These are phyloP conservation scores for Gymnocheta viridis DNA, from an alignment of 2,888 invertebrate species.

Conservation along the genomic window DNA sequence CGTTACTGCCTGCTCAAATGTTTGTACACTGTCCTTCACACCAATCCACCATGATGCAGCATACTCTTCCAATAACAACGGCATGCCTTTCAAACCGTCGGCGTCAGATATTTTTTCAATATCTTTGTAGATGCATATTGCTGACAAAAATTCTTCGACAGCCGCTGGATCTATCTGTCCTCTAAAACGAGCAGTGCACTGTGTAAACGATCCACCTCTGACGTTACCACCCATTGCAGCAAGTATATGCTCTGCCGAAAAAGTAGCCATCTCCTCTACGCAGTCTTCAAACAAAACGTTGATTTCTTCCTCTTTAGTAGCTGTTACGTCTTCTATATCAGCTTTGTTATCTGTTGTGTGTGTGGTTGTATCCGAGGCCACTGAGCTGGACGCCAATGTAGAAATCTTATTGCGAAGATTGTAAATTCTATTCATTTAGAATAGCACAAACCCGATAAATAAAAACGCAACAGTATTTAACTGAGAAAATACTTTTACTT, in stretches of 20 bases:
- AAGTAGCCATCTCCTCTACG: background rate
- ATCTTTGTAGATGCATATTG: constrained; percentile 64
- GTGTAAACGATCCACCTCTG: constrained; percentile 49
- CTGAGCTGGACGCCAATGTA: constrained; percentile 42
- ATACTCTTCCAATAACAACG: constrained; percentile 59
- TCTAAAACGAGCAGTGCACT: constrained; percentile 56
- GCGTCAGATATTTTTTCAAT: constrained; percentile 50
- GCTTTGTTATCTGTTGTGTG: no score
- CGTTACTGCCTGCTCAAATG: constrained; percentile 31
- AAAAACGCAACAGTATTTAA: background rate
- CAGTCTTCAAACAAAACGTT: no score
- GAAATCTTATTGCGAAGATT: background rate
- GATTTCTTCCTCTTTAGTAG: no score
- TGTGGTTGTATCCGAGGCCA: constrained; percentile 16
- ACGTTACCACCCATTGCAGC: constrained; percentile 12
- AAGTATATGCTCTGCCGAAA: constrained; percentile 45
- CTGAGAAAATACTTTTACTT: background rate
- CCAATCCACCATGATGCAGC: constrained; percentile 69
- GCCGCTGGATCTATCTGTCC: constrained; percentile 59
- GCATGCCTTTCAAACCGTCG: constrained; percentile 58
- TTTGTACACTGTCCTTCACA: constrained; percentile 25
- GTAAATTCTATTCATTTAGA: background rate
- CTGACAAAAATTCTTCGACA: constrained; percentile 61
- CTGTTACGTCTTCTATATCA: background rate
- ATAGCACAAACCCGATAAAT: background rate